These are phyloP conservation scores for Epistrophella euchroma DNA, from an alignment of 2,888 invertebrate species.

Conservation along the genomic window DNA sequence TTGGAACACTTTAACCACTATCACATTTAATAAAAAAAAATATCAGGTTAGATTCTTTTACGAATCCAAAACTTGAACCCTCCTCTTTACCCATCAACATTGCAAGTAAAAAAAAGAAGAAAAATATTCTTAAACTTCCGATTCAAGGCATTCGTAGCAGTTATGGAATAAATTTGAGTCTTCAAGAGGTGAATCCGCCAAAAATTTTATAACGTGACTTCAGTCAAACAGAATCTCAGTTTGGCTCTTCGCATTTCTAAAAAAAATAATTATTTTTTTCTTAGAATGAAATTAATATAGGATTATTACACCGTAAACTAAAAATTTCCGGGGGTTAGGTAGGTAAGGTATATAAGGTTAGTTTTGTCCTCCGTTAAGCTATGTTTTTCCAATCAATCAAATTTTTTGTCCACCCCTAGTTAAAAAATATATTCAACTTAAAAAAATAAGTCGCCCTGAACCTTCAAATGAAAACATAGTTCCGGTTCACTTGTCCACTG, in stretches of 20 bases:
- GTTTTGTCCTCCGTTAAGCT: no score
- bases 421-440: no score
- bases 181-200: neutral
- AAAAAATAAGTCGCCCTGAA: no score
- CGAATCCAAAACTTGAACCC: neutral
- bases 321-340: no score
- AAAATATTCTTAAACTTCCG: neutral
- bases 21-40: no score
- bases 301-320: no score
- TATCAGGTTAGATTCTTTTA: neutral
- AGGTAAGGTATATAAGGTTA: no score
- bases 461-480: no score
- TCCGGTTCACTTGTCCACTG: no score
- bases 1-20: no score
- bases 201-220: constrained; percentile 12
- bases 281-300: neutral
- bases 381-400: no score
- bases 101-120: neutral
- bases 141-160: neutral
- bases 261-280: neutral
- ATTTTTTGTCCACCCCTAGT: no score
- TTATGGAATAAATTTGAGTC: constrained; percentile 7
- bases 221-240: neutral
- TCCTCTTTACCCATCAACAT: neutral
- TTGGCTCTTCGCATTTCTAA: neutral